phyloP scores from a whole-genome alignment of 2,797 vertebrate species.

The Oryzias sinensis region DNA sequence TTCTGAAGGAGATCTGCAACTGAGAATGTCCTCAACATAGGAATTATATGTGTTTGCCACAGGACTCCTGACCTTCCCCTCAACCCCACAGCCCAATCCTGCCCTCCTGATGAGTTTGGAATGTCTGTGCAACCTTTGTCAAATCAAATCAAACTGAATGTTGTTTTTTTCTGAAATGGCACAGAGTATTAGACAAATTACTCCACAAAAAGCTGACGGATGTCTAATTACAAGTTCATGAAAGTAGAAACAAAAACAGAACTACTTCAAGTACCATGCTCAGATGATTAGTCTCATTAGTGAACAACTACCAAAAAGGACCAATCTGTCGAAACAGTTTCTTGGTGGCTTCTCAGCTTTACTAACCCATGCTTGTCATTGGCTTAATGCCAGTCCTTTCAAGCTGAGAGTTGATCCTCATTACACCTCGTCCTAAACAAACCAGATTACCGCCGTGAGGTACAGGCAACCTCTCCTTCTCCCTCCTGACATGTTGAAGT shows the following conservation, averaged over 20 bases:
- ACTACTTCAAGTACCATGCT: constrained; percentile 6
- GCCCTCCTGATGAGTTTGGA: constrained; percentile 58
- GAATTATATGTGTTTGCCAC: constrained; percentile 49
- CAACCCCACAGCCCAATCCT: constrained; percentile 49
- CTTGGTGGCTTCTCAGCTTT: constrained; percentile 1
- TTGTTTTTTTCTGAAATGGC: constrained; percentile 51
- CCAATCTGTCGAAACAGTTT: constrained; percentile 37
- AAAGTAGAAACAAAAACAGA: too few relatives aligned
- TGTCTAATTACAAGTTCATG: constrained; percentile 3
- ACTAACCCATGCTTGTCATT: constrained; percentile 35
- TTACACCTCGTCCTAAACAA: neutral
- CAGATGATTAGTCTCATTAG: constrained; percentile 45
- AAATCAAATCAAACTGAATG: constrained; percentile 68
- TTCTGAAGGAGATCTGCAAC: constrained; percentile 11
- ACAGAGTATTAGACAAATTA: constrained; percentile 21
- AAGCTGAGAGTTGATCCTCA: too few relatives aligned
- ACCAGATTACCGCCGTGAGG: neutral
- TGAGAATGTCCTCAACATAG: constrained; percentile 10
- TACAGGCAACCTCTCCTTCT: neutral
- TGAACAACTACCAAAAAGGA: constrained; percentile 47
- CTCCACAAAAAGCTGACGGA: constrained; percentile 11
- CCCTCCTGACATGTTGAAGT: constrained; percentile 5
- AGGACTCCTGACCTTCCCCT: constrained; percentile 45
- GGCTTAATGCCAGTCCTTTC: constrained; percentile 43
- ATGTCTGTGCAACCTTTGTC: constrained; percentile 57